These are phyloP conservation scores for Vombatus ursinus DNA, from an alignment of 2,113 vertebrate genomes.

Conservation along the genomic window DNA sequence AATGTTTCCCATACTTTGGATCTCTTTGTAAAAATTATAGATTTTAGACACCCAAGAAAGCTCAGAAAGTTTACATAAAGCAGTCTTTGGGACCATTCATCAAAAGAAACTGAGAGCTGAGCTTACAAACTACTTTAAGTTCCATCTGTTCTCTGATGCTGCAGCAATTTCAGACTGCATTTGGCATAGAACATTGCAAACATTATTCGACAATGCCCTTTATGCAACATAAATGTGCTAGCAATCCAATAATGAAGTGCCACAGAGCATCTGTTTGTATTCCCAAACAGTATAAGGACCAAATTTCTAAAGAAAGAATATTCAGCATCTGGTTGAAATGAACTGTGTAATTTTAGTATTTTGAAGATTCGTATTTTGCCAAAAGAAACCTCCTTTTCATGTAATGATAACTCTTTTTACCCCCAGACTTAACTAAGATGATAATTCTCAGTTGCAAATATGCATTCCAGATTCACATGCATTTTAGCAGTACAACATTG, in stretches of 20 bases:
- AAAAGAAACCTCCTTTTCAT: constrained; percentile 63
- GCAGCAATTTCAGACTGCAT: constrained; percentile 57
- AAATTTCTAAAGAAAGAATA: constrained; percentile 33
- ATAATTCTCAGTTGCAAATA: not conserved
- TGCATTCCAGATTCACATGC: constrained; percentile 1
- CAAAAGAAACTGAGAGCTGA: constrained; percentile 57
- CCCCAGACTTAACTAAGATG: constrained; percentile 25
- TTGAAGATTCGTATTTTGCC: constrained; percentile 69
- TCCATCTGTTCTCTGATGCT: constrained; percentile 74
- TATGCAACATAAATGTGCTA: constrained; percentile 36
- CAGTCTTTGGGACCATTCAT: constrained; percentile 42
- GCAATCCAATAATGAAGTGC: constrained; percentile 40
- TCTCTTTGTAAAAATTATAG: constrained; percentile 33
- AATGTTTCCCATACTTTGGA: constrained; percentile 42
- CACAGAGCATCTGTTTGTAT: constrained; percentile 63
- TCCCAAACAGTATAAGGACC: not conserved
- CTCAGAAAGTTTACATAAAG: constrained; percentile 69
- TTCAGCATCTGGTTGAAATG: constrained; percentile 70
- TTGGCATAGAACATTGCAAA: constrained; percentile 34
- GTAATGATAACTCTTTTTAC: constrained; percentile 57
- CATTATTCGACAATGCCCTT: not conserved
- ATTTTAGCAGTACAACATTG: constrained; percentile 37
- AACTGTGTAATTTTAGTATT: constrained; percentile 65
- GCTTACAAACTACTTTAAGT: constrained; percentile 36
- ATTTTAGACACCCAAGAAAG: constrained; percentile 61